phyloP scores from a whole-genome alignment of 2,113 vertebrate species.

The Panthera tigris region DNA sequence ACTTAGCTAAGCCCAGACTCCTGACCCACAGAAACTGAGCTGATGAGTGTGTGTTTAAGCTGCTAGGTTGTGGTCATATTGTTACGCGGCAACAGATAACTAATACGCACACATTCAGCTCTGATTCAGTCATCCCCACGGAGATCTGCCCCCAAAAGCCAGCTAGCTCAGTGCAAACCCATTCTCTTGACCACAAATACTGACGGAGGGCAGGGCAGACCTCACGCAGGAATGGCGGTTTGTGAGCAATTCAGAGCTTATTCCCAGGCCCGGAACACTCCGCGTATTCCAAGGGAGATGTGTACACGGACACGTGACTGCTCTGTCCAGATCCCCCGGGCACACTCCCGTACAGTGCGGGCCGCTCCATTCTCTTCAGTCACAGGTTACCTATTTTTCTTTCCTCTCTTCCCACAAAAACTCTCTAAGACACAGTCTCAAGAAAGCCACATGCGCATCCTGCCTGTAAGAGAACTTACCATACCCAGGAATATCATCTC shows the following conservation, averaged over 20 bases:
- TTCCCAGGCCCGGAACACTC: rapidly evolving
- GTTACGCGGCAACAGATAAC: rapidly evolving
- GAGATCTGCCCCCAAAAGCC: neutral
- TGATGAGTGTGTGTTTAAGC: neutral
- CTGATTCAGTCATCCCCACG: neutral
- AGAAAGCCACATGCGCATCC: rapidly evolving
- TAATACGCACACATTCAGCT: rapidly evolving
- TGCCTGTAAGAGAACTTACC: conserved; percentile 81
- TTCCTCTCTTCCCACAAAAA: neutral
- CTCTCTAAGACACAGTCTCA: neutral
- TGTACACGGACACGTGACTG: rapidly evolving
- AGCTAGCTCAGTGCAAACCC: neutral
- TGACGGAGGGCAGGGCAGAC: neutral
- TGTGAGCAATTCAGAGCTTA: rapidly evolving
- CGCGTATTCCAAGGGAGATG: rapidly evolving
- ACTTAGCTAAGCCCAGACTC: neutral
- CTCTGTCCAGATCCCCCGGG: rapidly evolving
- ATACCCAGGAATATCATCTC: conserved; percentile 92
- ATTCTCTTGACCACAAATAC: rapidly evolving
- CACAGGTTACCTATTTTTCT: neutral
- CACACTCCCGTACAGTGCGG: neutral
- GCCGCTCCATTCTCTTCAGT: neutral
- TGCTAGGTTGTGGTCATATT: neutral
- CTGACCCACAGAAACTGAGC: neutral
- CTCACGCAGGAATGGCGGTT: rapidly evolving